A percentile compares a stretch with the other conserved stretches of the same genome.
Conservation (phyloP, 1,140 invertebrate genomes). For the Heliconius hermathena region DNA sequence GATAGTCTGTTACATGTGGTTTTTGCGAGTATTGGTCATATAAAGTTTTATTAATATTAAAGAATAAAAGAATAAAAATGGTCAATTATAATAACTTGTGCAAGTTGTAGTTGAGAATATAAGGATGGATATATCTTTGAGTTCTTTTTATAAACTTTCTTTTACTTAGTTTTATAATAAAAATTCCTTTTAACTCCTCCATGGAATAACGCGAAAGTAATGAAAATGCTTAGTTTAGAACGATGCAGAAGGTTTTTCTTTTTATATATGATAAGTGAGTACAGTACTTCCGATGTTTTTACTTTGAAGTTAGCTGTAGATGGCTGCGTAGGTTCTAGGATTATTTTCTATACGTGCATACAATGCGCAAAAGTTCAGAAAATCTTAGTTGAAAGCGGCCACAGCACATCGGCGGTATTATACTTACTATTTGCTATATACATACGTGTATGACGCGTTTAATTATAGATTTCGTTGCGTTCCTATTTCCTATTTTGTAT, state of each 20-base stretch:
- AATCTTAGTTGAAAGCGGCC: too few relatives aligned
- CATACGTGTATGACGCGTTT: slow-evolving; percentile 20
- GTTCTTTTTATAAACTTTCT: background rate
- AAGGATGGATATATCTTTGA: background rate
- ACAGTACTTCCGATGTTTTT: background rate
- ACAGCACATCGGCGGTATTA: too few relatives aligned
- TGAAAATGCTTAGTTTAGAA: background rate
- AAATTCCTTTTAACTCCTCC: background rate
- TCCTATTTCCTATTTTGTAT: slow-evolving; percentile 19
- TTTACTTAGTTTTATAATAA: background rate
- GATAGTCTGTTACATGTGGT: background rate
- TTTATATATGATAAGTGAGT: slow-evolving; percentile 18
- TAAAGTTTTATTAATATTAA: slow-evolving; percentile 7
- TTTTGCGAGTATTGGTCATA: background rate
- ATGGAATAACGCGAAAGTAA: slow-evolving; percentile 5
- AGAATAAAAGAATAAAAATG: background rate
- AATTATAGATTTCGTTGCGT: slow-evolving; percentile 14
- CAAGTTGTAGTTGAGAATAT: background rate
- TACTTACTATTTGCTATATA: background rate
- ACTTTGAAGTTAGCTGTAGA: too few relatives aligned
- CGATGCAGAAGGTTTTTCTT: slow-evolving; percentile 39
- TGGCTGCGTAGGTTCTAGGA: too few relatives aligned
- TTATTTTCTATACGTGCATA: too few relatives aligned
- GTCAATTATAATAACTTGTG: slow-evolving; percentile 9
- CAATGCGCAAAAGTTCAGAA: too few relatives aligned